These are phyloP conservation scores for Drosophila kanapiae DNA, from an alignment of 1,140 invertebrate species.

Conservation along the genomic window DNA sequence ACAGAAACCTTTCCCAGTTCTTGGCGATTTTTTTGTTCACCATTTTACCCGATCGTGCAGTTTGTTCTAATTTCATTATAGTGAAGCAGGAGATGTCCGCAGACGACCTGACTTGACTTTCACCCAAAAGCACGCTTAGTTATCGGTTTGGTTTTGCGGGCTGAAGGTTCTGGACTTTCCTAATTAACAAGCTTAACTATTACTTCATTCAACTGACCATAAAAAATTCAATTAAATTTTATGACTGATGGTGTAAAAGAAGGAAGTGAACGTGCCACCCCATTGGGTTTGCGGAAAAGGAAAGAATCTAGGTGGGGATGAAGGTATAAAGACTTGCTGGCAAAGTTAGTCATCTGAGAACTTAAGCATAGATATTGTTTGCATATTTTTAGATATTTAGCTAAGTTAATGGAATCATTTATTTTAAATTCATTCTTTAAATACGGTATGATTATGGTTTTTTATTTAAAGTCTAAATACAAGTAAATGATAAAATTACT, in stretches of 20 bases:
- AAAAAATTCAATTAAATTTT: conserved; percentile 58
- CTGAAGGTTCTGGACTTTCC: conserved; percentile 19
- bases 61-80: conserved; percentile 58
- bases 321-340: background rate
- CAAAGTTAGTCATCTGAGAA: background rate
- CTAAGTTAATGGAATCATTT: no score
- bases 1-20: conserved; percentile 51
- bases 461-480: background rate
- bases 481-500: background rate
- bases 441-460: no score
- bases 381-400: background rate
- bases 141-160: conserved; percentile 12
- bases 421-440: no score
- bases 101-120: conserved; percentile 53
- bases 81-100: conserved; percentile 37
- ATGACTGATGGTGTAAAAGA: conserved; percentile 25
- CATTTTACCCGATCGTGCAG: conserved; percentile 41
- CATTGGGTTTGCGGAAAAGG: background rate
- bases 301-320: background rate
- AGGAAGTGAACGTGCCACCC: conserved; percentile 7
- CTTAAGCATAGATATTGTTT: background rate
- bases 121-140: conserved; percentile 46
- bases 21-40: background rate
- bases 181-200: conserved; percentile 61
- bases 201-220: conserved; percentile 21